Conservation (phyloP, 2,888 invertebrate species). For the Lumbricus terrestris region DNA sequence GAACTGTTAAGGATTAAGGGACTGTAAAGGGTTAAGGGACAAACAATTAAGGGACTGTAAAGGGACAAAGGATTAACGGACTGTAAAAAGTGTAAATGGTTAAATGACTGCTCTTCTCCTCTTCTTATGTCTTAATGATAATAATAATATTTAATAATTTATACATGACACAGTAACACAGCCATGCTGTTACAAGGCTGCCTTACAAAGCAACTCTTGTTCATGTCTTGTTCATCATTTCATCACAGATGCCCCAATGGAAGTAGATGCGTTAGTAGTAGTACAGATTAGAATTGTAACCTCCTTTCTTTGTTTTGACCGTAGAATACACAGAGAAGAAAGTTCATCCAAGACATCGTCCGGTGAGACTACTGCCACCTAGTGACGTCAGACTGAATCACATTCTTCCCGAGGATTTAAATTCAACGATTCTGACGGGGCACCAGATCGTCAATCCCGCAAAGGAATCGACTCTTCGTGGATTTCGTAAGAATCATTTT, state of each 20-base stretch:
- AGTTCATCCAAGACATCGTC: background rate
- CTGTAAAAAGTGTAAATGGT: too few relatives aligned
- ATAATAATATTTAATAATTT: too few relatives aligned
- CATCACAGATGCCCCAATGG: background rate
- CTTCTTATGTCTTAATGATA: too few relatives aligned
- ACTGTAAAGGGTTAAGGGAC: too few relatives aligned
- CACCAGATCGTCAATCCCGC: background rate
- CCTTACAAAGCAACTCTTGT: background rate
- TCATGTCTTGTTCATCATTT: background rate
- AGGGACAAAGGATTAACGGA: too few relatives aligned
- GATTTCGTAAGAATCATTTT: background rate
- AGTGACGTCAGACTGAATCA: slow-evolving; percentile 8
- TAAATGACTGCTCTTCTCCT: too few relatives aligned
- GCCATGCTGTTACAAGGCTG: too few relatives aligned
- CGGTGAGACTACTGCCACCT: background rate
- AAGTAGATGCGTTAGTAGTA: background rate
- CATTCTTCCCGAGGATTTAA: background rate
- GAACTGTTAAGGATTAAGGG: too few relatives aligned
- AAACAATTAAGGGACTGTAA: too few relatives aligned
- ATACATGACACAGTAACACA: too few relatives aligned
- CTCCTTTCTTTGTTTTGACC: background rate
- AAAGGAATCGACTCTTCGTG: background rate
- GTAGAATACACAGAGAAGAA: slow-evolving; percentile 4
- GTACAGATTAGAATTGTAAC: too few relatives aligned
- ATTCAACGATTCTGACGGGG: background rate